phyloP scores from a whole-genome alignment of 2,113 vertebrate species.

The Odocoileus virginianus region DNA sequence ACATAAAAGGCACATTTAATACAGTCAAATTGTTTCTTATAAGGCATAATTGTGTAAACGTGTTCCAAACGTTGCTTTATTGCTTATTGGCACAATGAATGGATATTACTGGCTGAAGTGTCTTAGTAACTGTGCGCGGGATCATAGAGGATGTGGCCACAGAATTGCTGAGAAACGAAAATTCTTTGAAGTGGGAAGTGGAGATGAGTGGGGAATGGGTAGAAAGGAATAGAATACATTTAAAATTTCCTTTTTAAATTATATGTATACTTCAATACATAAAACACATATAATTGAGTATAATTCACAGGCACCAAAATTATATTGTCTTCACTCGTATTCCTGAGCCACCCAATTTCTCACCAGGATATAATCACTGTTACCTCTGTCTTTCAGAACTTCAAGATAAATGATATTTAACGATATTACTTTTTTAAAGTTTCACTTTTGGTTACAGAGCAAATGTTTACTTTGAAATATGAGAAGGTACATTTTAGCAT shows the following conservation, averaged over 20 bases:
- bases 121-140: background rate
- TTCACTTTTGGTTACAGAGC: background rate
- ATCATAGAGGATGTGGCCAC: background rate
- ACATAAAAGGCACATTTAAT: conserved; percentile 51
- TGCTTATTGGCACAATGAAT: conserved; percentile 19
- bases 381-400: background rate
- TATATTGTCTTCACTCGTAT: background rate
- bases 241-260: background rate
- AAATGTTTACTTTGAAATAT: conserved; percentile 9
- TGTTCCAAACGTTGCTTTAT: conserved; percentile 43
- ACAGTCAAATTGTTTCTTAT: conserved; percentile 45
- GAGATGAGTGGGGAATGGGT: background rate
- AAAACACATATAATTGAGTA: background rate
- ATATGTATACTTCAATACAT: background rate
- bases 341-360: background rate
- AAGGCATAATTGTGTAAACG: conserved; percentile 44
- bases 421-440: background rate
- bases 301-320: conserved; percentile 2
- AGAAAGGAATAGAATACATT: background rate
- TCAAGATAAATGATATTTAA: background rate
- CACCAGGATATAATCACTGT: background rate
- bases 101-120: background rate
- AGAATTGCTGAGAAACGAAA: background rate
- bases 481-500: background rate
- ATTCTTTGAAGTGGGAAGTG: background rate